Evolutionary conservation across 2,888 invertebrate species (phyloP), one percentile per base, ranked within the genome.

Genomic region (Torymus aiolomorphi): DNA sequence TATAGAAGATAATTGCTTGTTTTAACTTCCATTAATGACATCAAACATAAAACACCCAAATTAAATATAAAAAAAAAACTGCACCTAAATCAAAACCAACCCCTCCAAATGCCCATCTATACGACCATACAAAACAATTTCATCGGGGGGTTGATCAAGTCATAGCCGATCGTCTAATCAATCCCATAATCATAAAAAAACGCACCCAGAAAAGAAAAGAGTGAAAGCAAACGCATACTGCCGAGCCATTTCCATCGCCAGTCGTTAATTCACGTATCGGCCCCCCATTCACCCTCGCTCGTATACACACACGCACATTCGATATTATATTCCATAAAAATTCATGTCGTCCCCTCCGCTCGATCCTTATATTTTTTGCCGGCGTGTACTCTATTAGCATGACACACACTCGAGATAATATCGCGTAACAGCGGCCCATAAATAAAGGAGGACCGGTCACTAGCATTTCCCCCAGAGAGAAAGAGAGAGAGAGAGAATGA

Each of bases 351-450:
- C 61, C 76, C 52, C 31, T 31, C 2, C 5, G 31, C 31, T 31
- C 31, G 31, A 31, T 31, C 31, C 31, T 31, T 31, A 31, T 31
- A 31, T 31, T 31, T 78, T 73, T 78, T 78, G 59, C 42, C 67
- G 24, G 70, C 70, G 52, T 76, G 76, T 79, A 77, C 71, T 79
- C 81, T 79, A 79, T 81, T 81, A 81, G 81, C 76, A 77, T 77
- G 81, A 81, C 79, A 79, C 74, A 79, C 70, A 74, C 74, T 74
- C 54, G 69, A 79, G 81, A 81, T 81, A 71, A 81, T 81, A 81
- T 81, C 81, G 73, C 59, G 42, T 78, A 78, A 76, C 72, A 63
- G 73, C 31, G 62, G 11, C 62, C 69, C 76, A 79, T 81, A 81
- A 81, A 81, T 81, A 81, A 81, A 69, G 61, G n/a, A 31, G 20